Evolutionary conservation across 2,888 invertebrate species (phyloP), one percentile per base, ranked within the genome.

Genomic region (Drosophila aldrichi): DNA sequence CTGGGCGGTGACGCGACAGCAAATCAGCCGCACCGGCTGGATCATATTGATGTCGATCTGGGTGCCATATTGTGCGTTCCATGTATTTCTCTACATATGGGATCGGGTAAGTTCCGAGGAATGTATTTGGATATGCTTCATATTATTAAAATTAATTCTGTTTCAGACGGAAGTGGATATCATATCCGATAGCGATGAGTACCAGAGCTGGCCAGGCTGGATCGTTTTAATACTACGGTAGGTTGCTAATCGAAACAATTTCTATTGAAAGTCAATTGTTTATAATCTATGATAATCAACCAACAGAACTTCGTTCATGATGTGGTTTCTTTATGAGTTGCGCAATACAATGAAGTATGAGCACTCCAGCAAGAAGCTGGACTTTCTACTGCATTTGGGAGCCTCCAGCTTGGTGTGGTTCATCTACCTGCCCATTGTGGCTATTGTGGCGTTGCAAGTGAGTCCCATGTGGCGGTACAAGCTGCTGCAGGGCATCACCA

Each of bases 391-490:
- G 56, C 99, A 99, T 92, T 98, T 99, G 93, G 99, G 98, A 61
- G 99, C 99, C 16, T 98, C 98, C 18, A 98, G 98, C 91, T 94
- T 99, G 43, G 99, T 99, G 14, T 99, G 99, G 99, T 98, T 99
- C 92, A 97, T 98, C 82, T 99, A 99, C 93, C 94, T 99, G 90
- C 98, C 99, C 14, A 96, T 98, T 70, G 96, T 99, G 78, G 98
- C 98, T 62, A 95, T 99, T 60, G 96, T 99, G 81, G 97, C 98
- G 14, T 94, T 98, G 61, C 97, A 98, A 94, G 96, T 99, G 61
- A 98, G 98, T 72, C 96, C 98, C 49, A 94, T 99, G 87, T 99
- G 98, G 98, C 95, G 98, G 93, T 97, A 97, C 93, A 99, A 99
- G 94, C 95, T 99, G 89, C 94, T 99, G 68, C 94, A 98, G 90